phyloP scores from a whole-genome alignment of 64 coral and sea anemone genomes.

The Catalaphyllia jardinei region DNA sequence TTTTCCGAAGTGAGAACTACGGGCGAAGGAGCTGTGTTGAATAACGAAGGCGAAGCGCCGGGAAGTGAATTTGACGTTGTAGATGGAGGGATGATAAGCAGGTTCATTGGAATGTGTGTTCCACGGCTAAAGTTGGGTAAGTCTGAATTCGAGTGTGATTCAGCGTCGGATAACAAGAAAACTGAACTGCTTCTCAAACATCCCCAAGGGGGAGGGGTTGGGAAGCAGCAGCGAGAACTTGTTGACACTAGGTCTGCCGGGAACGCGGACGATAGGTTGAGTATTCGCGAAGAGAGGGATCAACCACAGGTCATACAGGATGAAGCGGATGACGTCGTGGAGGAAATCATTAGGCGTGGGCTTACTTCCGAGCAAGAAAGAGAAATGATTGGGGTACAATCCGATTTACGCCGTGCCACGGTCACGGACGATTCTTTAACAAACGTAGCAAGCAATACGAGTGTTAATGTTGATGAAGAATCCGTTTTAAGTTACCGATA shows the following conservation, averaged over 20 bases:
- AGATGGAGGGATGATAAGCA: slow-evolving; percentile 67
- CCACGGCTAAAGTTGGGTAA: slow-evolving; percentile 43
- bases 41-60: background rate
- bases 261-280: background rate
- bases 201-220: background rate
- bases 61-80: slow-evolving; percentile 64
- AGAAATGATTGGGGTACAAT: background rate
- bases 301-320: slow-evolving; percentile 22
- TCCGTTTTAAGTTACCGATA: background rate
- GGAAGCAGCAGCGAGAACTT: background rate
- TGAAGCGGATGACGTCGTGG: slow-evolving; percentile 71
- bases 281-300: background rate
- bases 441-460: background rate
- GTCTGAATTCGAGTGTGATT: slow-evolving; percentile 44
- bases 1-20: background rate
- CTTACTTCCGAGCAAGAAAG: slow-evolving; percentile 32
- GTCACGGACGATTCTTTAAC: background rate
- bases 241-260: background rate
- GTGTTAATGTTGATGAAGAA: background rate
- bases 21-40: background rate
- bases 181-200: slow-evolving; percentile 1
- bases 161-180: slow-evolving; percentile 34
- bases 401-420: background rate
- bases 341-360: slow-evolving; percentile 33
- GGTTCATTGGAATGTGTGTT: slow-evolving; percentile 58